These are phyloP conservation scores for Desmodus rotundus DNA, from an alignment of 2,113 vertebrate species.

Conservation along the genomic window DNA sequence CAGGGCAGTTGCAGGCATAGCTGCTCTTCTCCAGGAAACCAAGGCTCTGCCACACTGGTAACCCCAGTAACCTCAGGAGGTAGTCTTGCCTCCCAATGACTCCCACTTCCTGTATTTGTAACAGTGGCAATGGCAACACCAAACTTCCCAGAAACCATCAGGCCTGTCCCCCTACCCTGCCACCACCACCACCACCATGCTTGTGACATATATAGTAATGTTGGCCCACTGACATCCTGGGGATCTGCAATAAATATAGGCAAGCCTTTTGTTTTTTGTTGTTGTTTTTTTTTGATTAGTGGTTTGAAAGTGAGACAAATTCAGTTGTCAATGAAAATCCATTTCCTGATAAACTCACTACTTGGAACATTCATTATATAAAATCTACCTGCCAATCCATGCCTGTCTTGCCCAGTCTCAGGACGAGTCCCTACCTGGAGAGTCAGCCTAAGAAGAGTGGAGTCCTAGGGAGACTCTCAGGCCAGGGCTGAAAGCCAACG, in stretches of 20 bases:
- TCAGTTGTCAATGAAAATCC: constrained; percentile 41
- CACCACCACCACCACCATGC: no score
- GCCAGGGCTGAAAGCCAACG: not conserved
- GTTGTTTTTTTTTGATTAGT: not conserved
- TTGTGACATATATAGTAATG: not conserved
- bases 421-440: not conserved
- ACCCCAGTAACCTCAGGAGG: not conserved
- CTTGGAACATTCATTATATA: not conserved
- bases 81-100: not conserved
- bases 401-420: not conserved
- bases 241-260: not conserved
- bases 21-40: not conserved
- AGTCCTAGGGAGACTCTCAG: not conserved
- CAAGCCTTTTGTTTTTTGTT: not conserved
- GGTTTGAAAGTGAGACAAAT: constrained; percentile 21
- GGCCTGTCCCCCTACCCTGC: not conserved
- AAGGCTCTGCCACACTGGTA: not conserved
- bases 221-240: not conserved
- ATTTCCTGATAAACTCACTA: constrained; percentile 13
- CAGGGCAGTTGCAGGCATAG: not conserved
- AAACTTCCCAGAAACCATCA: not conserved
- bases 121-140: not conserved
- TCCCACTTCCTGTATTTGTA: not conserved
- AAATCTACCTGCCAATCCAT: not conserved
- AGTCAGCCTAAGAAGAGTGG: not conserved